Percentiles rank a stretch among this genome's conserved stretches.
These are phyloP conservation scores for Nothobranchius kuhntae DNA, from an alignment of 2,113 vertebrate species.

Conservation along the genomic window DNA sequence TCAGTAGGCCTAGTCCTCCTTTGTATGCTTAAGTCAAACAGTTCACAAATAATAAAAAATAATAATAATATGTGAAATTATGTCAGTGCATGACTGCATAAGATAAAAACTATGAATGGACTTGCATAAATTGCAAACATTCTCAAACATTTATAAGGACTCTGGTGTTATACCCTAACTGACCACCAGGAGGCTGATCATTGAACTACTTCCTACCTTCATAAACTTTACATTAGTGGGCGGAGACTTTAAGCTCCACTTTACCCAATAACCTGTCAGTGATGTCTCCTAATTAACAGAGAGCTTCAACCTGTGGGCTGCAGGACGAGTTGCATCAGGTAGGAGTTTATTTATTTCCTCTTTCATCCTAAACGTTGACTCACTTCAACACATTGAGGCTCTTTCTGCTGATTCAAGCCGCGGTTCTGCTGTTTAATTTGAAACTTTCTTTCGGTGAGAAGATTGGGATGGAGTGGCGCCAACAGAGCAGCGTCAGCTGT, in stretches of 20 bases:
- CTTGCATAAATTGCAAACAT: no score
- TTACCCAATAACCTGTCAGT: slow-evolving; percentile 31
- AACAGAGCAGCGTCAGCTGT: slow-evolving; percentile 82
- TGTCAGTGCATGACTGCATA: no score
- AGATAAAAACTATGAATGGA: no score
- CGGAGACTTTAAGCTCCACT: slow-evolving; percentile 14
- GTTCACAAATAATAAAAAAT: no score
- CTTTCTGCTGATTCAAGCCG: neutral
- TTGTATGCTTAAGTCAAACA: no score
- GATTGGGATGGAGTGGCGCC: slow-evolving; percentile 82
- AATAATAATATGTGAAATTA: no score
- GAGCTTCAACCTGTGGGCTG: slow-evolving; percentile 15
- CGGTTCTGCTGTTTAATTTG: neutral
- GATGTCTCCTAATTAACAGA: slow-evolving; percentile 60
- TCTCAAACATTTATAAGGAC: no score
- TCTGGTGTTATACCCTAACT: neutral
- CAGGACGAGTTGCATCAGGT: slow-evolving; percentile 20
- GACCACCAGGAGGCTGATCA: slow-evolving; percentile 30
- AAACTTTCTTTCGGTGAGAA: slow-evolving; percentile 2
- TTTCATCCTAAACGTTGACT: neutral
- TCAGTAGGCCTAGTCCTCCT: no score
- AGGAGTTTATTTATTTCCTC: neutral
- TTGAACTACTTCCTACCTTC: neutral
- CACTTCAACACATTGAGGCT: neutral
- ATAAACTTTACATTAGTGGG: slow-evolving; percentile 44